These are phyloP conservation scores for Pseudococcus viburni DNA, from an alignment of 2,888 invertebrate genomes.

Conservation along the genomic window DNA sequence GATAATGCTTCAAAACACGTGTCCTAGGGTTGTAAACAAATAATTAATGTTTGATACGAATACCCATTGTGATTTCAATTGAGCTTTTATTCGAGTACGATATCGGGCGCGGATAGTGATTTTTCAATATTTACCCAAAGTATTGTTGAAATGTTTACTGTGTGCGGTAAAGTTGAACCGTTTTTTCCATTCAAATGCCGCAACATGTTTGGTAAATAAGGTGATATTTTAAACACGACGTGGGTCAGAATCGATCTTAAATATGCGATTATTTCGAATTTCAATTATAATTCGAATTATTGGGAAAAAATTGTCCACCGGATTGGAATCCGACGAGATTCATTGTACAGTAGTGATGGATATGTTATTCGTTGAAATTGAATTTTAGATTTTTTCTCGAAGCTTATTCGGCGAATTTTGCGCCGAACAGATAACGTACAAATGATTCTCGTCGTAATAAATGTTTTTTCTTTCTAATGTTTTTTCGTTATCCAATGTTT, in stretches of 20 bases:
- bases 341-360: no score
- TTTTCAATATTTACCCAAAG: slow-evolving; percentile 6
- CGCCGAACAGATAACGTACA: no score
- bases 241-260: neutral
- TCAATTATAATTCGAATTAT: no score
- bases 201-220: slow-evolving; percentile 8
- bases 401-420: no score
- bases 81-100: neutral
- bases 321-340: neutral
- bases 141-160: neutral
- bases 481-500: no score
- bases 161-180: slow-evolving; percentile 1
- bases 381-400: no score
- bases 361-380: no score
- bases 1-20: slow-evolving; percentile 4
- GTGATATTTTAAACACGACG: neutral
- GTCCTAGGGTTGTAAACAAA: neutral
- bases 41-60: neutral
- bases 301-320: no score
- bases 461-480: no score
- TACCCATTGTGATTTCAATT: neutral
- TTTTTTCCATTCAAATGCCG: neutral
- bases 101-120: slow-evolving; percentile 12
- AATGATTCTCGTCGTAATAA: no score
- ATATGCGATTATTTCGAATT: neutral